phyloP scores from a whole-genome alignment of 1,140 invertebrate genomes.

The Platyura marginata region DNA sequence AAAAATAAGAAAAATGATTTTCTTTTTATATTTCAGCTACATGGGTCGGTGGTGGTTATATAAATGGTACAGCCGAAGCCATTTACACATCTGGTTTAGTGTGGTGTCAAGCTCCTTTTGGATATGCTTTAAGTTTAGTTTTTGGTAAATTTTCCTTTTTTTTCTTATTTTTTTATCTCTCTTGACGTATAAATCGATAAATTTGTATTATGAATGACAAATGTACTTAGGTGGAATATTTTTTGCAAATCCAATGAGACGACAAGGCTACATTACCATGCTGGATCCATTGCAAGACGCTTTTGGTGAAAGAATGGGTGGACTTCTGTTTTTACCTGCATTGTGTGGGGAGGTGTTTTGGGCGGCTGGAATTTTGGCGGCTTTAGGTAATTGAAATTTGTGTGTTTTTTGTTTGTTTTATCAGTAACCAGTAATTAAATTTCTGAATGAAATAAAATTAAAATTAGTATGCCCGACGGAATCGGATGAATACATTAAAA shows the following conservation, averaged over 20 bases:
- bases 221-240: conserved; percentile 69
- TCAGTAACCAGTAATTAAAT: neutral
- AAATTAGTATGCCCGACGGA: no score
- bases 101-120: conserved; percentile 95
- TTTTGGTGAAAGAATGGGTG: conserved; percentile 93
- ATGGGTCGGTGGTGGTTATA: conserved; percentile 98
- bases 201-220: conserved; percentile 6
- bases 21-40: no score
- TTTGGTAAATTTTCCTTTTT: conserved; percentile 47
- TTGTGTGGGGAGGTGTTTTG: conserved; percentile 95
- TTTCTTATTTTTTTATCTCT: neutral
- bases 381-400: conserved; percentile 43
- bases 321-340: conserved; percentile 87
- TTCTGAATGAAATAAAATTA: no score
- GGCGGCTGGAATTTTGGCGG: conserved; percentile 92
- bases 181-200: neutral
- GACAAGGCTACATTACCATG: conserved; percentile 97
- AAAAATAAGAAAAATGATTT: no score
- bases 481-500: neutral
- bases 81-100: conserved; percentile 81
- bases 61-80: conserved; percentile 94
- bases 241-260: conserved; percentile 94
- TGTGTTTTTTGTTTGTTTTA: neutral
- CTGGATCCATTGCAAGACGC: conserved; percentile 92
- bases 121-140: conserved; percentile 85